Percentiles rank a stretch among this genome's conserved stretches.
Conservation (phyloP, 2,888 invertebrate genomes). For the Athrips mouffetella region DNA sequence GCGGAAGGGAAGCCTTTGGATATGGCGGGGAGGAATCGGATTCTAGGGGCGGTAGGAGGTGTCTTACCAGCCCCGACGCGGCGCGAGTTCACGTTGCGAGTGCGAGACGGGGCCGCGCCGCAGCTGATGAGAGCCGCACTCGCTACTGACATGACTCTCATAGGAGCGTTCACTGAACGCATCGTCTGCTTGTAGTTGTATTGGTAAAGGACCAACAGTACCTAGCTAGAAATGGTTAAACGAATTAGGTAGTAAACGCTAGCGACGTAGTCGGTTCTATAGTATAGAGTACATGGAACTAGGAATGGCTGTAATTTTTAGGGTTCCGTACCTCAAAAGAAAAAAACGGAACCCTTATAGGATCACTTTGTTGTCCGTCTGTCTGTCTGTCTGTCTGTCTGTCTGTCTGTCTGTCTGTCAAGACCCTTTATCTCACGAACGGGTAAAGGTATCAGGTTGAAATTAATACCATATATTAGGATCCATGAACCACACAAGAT, state of each 20-base stretch:
- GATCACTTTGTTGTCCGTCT: too few species aligned
- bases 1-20: conserved; percentile 54
- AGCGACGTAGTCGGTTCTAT: not conserved
- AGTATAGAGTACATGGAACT: not conserved
- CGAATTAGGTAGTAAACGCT: conserved; percentile 7
- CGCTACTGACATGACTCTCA: conserved; percentile 57
- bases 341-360: too few species aligned
- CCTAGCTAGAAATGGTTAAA: conserved; percentile 3
- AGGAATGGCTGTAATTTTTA: too few species aligned
- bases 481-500: too few species aligned
- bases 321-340: too few species aligned
- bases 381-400: too few species aligned
- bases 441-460: too few species aligned
- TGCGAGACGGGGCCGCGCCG: conserved; percentile 54
- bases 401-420: too few species aligned
- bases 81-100: conserved; percentile 63
- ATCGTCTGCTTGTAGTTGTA: conserved; percentile 61
- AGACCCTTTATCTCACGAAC: too few species aligned
- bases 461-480: too few species aligned
- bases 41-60: conserved; percentile 53
- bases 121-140: conserved; percentile 67
- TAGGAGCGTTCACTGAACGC: conserved; percentile 68
- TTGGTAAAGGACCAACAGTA: conserved; percentile 12
- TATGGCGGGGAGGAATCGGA: conserved; percentile 49
- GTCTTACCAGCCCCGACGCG: conserved; percentile 50